Evolutionary conservation across 2,888 invertebrate species (phyloP).

Genomic region (Drosophila cognata): DNA sequence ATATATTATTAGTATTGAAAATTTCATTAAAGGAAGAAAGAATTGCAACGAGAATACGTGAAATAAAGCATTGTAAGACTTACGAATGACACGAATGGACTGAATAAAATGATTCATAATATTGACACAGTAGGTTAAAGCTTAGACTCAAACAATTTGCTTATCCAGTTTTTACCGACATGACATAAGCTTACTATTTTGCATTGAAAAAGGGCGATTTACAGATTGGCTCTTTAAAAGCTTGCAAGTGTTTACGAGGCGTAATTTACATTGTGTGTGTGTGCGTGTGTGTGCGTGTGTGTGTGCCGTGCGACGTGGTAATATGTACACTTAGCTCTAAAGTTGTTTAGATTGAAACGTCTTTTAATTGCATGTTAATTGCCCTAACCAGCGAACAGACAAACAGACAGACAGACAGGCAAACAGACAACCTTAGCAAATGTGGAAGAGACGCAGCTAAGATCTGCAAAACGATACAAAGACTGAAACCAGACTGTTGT

Average conservation of each 20-base stretch:
- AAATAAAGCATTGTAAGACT: background rate
- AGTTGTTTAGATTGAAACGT: constrained; percentile 75
- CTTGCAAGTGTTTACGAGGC: constrained; percentile 55
- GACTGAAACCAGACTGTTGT: constrained; percentile 10
- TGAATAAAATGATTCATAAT: background rate
- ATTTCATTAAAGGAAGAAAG: background rate
- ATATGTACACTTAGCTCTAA: constrained; percentile 57
- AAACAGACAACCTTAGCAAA: constrained; percentile 31
- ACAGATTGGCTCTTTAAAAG: constrained; percentile 49
- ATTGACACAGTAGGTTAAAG: background rate
- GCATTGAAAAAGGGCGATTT: constrained; percentile 39
- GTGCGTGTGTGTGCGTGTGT: constrained; percentile 7
- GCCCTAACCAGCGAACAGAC: constrained; percentile 56
- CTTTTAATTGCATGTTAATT: constrained; percentile 82
- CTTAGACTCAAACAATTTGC: background rate
- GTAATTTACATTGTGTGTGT: constrained; percentile 34
- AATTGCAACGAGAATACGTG: background rate
- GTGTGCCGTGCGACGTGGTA: constrained; percentile 55
- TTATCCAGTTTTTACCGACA: constrained; percentile 17
- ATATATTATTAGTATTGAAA: background rate
- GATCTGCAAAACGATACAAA: constrained; percentile 62
- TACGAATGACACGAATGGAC: background rate
- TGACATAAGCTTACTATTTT: constrained; percentile 39
- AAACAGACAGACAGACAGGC: constrained; percentile 17
- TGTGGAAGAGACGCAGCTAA: constrained; percentile 41